These are phyloP conservation scores for Toxotes lorentzi DNA, from an alignment of 2,797 vertebrate genomes.

Conservation along the genomic window DNA sequence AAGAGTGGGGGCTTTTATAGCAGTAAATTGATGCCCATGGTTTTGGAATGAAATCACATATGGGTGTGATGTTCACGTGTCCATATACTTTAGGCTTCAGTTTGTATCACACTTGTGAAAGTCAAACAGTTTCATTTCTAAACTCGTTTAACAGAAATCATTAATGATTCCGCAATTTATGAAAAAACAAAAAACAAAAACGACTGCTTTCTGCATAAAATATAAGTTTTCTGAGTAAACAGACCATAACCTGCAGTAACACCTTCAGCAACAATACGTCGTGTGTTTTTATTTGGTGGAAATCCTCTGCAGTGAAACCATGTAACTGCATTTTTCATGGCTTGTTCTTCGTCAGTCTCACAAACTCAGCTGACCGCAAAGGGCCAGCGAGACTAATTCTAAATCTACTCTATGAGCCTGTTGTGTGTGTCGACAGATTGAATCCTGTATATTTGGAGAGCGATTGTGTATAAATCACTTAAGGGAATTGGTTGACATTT, in stretches of 20 bases:
- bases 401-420: not conserved
- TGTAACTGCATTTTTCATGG: constrained; percentile 43
- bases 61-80: not conserved
- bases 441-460: constrained; percentile 12
- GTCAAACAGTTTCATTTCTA: not conserved
- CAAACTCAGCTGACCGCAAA: constrained; percentile 31
- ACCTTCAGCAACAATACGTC: not conserved
- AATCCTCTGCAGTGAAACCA: constrained; percentile 42
- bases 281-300: not conserved
- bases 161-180: not conserved
- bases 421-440: constrained; percentile 19
- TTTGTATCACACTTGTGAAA: not conserved
- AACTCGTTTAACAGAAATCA: not conserved
- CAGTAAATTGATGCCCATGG: not conserved
- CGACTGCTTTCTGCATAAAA: not conserved
- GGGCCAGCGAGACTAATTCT: constrained; percentile 12
- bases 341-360: constrained; percentile 13
- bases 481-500: constrained; percentile 74
- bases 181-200: not conserved
- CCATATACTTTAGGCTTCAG: not conserved
- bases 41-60: not conserved
- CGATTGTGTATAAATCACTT: constrained; percentile 41
- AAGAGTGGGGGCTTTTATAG: not conserved
- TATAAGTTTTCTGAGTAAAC: not conserved
- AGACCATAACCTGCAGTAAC: not conserved